Evolutionary conservation across 2,888 invertebrate species (phyloP).

Genomic region (Drosophila maculinotata): DNA sequence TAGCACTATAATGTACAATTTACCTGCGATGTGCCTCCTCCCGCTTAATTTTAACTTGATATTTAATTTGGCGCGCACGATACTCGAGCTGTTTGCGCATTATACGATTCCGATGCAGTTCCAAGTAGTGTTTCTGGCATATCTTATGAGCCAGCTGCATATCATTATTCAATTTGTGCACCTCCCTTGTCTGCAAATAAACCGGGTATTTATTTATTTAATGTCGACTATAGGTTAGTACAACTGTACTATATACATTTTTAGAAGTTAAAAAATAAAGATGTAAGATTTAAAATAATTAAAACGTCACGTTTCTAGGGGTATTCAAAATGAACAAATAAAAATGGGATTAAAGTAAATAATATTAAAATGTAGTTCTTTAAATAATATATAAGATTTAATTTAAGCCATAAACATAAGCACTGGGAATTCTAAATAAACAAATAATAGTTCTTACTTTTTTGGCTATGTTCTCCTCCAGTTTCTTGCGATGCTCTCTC

Average conservation of each 20-base stretch:
- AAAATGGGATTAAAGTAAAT: no score
- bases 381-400: no score
- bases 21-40: constrained; percentile 23
- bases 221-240: no score
- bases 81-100: constrained; percentile 47
- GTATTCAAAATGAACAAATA: no score
- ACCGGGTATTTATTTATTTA: no score
- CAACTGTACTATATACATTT: no score
- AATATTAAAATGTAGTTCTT: no score
- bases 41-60: constrained; percentile 24
- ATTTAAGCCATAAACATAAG: no score
- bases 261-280: no score
- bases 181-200: constrained; percentile 32
- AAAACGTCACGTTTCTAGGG: no score
- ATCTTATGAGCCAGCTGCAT: constrained; percentile 22
- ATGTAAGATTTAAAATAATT: no score
- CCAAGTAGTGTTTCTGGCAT: constrained; percentile 45
- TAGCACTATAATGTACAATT: not conserved
- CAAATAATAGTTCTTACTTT: constrained; percentile 43
- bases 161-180: constrained; percentile 38
- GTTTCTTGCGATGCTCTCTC: constrained; percentile 53
- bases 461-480: constrained; percentile 48
- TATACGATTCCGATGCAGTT: constrained; percentile 31
- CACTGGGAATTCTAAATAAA: no score
- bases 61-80: constrained; percentile 37